Base-by-base conservation (phyloP, 2,113 vertebrate species). In the Junco hyemalis region DNA sequence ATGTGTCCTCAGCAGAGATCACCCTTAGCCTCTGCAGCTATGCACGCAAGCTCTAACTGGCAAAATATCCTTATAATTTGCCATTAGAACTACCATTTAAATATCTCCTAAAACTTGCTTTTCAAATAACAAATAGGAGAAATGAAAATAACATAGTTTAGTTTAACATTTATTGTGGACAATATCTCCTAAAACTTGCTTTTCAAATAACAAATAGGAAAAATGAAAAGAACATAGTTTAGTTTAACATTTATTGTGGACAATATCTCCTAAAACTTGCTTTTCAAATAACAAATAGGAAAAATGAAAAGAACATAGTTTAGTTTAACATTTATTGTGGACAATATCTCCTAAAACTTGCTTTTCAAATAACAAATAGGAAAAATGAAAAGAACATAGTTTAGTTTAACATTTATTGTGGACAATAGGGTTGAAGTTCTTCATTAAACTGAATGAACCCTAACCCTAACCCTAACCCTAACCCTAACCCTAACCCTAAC, bases 21-120 rank as follows among this genome's bases (percentile, higher is more conserved):
- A 54, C 1, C 12, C 13, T 54, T 44, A 65, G 22, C 2, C 17
- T 45, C 36, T 64, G 3, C 23, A 50, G 5, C 0, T 0, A 7
- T 8, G 4, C 22, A 21, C 11, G 1, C 12, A 53, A 9, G 16
- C 22, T 57, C 35, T 40, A 51, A 25, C 14, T 57, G n/a, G 2
- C 13, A 82, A 64, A 85, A 45, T 61, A 11, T 14, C 8, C 60
- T 70, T 26, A 4, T 6, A 29, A 53, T 22, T 6, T 86, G 17
- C 25, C 6, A 5, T 31, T 44, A 57, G 45, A 69, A 54, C 5
- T 36, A 35, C 5, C 5, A 9, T 13, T n/a, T 63, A 36, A 35
- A 23, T 38, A 26, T 15, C 11, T 33, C 18, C 29, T 50, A 45
- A 54, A 59, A 28, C 1, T 28, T 79, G 2, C 4, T 36, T 64